Conservation (phyloP, 1,140 invertebrate genomes). For the Myzus persicae region DNA sequence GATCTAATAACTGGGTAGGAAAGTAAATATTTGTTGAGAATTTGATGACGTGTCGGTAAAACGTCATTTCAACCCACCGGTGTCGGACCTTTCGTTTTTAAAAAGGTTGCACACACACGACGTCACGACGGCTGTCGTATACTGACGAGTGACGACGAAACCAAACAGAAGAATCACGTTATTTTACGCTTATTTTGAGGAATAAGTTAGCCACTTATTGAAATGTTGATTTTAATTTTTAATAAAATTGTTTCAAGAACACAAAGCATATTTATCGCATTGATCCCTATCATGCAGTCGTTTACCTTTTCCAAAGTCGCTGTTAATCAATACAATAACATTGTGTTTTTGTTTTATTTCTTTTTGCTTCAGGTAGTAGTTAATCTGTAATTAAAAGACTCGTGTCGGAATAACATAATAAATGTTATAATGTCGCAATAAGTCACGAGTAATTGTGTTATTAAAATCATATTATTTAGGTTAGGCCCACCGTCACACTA, state of each 20-base stretch:
- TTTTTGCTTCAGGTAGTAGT: not conserved
- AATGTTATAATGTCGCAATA: not conserved
- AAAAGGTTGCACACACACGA: not conserved
- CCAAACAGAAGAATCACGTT: not conserved
- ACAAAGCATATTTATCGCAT: not conserved
- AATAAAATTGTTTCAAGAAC: not conserved
- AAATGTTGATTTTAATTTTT: not conserved
- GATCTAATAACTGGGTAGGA: not conserved
- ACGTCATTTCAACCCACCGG: not conserved
- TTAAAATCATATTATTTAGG: not conserved
- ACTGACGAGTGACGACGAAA: not conserved
- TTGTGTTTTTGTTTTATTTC: not conserved
- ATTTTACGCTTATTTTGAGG: not conserved
- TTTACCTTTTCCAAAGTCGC: not conserved
- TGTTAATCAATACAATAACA: not conserved
- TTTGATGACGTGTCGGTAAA: not conserved
- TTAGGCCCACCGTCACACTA: not conserved
- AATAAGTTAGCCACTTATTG: not conserved
- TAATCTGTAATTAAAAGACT: not conserved
- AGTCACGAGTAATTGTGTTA: too few species aligned
- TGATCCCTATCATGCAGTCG: not conserved
- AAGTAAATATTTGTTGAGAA: slow-evolving; percentile 30
- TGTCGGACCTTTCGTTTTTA: not conserved
- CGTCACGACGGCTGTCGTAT: too few species aligned
- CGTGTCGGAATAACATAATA: not conserved